phyloP scores from a whole-genome alignment of 2,113 vertebrate species.

The Corydoras maculifer region DNA sequence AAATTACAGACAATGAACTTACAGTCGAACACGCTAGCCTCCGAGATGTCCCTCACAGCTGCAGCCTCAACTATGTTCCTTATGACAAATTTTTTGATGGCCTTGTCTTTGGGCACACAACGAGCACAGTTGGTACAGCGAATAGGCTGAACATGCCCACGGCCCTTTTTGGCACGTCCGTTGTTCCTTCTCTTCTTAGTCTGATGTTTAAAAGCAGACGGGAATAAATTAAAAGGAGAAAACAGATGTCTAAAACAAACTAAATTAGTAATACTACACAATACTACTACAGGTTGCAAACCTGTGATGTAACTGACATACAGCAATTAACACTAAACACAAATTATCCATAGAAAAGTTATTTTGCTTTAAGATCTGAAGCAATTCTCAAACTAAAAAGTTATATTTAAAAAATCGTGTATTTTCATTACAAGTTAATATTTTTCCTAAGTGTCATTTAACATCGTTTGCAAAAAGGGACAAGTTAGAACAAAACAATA shows the following conservation, averaged over 20 bases:
- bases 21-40: conserved; percentile 93
- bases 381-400: too few relatives aligned
- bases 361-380: too few relatives aligned
- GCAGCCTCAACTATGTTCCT: conserved; percentile 94
- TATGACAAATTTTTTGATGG: conserved; percentile 97
- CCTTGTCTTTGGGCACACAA: conserved; percentile 94
- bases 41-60: conserved; percentile 87
- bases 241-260: neutral
- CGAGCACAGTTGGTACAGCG: conserved; percentile 95
- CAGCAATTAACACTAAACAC: too few relatives aligned
- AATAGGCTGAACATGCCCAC: conserved; percentile 92
- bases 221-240: neutral
- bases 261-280: too few relatives aligned
- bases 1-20: conserved; percentile 43
- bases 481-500: too few relatives aligned
- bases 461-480: too few relatives aligned
- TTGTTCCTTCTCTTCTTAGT: conserved; percentile 95
- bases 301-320: too few relatives aligned
- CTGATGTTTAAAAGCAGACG: conserved; percentile 50
- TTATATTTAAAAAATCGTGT: too few relatives aligned
- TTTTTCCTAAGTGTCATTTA: too few relatives aligned
- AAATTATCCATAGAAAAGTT: too few relatives aligned
- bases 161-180: conserved; percentile 92
- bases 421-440: too few relatives aligned
- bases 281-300: too few relatives aligned